Evolutionary conservation across 2,113 vertebrate genomes (phyloP), one percentile per base, ranked within the genome.

Genomic region (Nothoprocta pentlandii): DNA sequence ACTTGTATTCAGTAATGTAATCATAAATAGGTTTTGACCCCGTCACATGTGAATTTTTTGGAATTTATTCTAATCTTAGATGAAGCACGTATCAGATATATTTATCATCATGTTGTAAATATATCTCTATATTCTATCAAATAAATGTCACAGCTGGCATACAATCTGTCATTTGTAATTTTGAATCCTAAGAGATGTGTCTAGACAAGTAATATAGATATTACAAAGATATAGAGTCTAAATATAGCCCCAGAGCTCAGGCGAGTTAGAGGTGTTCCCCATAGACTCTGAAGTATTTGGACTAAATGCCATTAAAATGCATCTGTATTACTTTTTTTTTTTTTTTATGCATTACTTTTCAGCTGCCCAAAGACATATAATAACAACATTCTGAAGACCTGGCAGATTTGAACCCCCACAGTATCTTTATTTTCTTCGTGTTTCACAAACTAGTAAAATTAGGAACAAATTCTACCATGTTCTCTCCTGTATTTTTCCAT

Each of bases 161-260:
- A 85, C 59, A 92, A 77, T 69, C 94, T 91, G 93, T 89, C 93
- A 92, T 90, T 95, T 94, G 26, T 58, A 94, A 96, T 96, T 92
- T 54, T 78, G 56, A 90, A 76, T 84, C 23, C 28, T 90, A 36
- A 69, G 16, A 92, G 32, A 93, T 49, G 6, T 93, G 92, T 93
- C 91, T 94, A 93, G 92, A 94, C 95, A 73, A 84, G 73, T 71
- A 89, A 87, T 89, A 81, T 26, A 94, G 91, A 94, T 93, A 86
- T 13, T 71, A 53, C 46, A 92, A 46, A 94, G 85, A 96, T 89
- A 94, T 20, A n/a, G 16, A 67, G 26, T 88, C 21, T 56, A 88
- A 86, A 89, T 85, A 87, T 47, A 87, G 16, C 74, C 92, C 28
- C 80, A 87, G 47, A 93, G 70, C 44, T 69, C 36, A 66, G 78